Conservation (phyloP, 1,140 invertebrate genomes). For the Drosophila pachea region DNA sequence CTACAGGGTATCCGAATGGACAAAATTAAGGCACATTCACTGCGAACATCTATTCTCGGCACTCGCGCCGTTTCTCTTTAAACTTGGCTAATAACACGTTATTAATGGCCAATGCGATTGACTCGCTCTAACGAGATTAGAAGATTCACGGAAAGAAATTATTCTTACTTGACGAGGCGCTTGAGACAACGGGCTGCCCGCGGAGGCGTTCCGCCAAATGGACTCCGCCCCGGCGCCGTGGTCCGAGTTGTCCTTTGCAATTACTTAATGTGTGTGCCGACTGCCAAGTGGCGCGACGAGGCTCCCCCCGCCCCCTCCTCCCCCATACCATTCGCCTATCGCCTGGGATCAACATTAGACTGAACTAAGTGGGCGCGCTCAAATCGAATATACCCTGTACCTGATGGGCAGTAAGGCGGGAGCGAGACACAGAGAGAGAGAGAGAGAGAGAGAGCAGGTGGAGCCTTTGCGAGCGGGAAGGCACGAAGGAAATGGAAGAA, state of each 20-base stretch:
- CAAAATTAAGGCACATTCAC: conserved; percentile 31
- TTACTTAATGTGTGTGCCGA: conserved; percentile 54
- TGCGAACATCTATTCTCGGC: conserved; percentile 20
- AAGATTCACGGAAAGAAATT: conserved; percentile 11
- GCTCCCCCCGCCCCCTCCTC: too few species aligned
- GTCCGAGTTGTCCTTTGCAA: conserved; percentile 36
- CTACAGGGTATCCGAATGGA: conserved; percentile 6
- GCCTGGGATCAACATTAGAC: background rate
- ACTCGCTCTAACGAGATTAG: background rate
- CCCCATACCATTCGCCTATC: too few species aligned
- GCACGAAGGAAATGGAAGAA: background rate
- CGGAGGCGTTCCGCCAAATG: conserved; percentile 25
- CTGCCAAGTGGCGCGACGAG: conserved; percentile 12
- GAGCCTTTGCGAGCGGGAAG: background rate
- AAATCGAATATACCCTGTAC: background rate
- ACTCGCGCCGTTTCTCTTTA: too few species aligned
- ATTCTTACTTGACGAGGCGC: conserved; percentile 11
- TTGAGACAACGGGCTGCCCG: conserved; percentile 11
- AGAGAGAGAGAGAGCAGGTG: background rate
- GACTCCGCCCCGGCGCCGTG: background rate
- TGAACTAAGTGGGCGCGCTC: background rate
- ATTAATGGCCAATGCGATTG: background rate
- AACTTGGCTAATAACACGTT: background rate
- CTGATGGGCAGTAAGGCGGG: background rate
- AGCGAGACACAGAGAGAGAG: background rate